A percentile compares a stretch with the other conserved stretches of the same genome.
Conservation (phyloP, 2,113 vertebrate genomes). For the Cavia porcellus region DNA sequence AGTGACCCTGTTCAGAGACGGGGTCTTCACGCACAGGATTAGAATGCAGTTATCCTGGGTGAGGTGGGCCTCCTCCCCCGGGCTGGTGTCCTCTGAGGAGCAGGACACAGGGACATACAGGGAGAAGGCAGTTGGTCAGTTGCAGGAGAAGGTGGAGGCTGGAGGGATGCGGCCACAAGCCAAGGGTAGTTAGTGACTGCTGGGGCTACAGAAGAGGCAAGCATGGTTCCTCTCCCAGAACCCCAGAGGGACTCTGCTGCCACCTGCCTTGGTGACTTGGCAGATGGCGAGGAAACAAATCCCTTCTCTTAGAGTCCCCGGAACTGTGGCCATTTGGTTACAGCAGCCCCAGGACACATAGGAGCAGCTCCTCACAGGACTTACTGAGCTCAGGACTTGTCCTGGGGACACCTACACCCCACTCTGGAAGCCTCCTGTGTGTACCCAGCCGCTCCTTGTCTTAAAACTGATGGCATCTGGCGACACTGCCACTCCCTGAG, state of each 20-base stretch:
- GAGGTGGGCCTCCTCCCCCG: rapidly evolving
- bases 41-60: background rate
- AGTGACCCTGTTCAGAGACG: background rate
- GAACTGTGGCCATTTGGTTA: background rate
- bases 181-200: rapidly evolving
- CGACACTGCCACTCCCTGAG: rapidly evolving
- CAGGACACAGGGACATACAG: background rate
- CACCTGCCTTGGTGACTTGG: background rate
- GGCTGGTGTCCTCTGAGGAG: background rate
- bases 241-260: background rate
- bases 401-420: rapidly evolving
- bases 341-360: rapidly evolving
- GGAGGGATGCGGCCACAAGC: rapidly evolving
- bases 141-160: rapidly evolving
- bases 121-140: rapidly evolving
- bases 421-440: background rate
- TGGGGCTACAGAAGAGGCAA: background rate
- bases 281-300: no score
- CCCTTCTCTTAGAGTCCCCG: background rate
- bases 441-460: background rate
- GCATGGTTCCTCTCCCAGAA: background rate
- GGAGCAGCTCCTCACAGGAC: rapidly evolving
- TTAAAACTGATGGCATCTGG: rapidly evolving
- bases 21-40: no score
- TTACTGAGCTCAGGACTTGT: rapidly evolving